Conservation (phyloP, 1,140 invertebrate species). For the Listronotus bonariensis region DNA sequence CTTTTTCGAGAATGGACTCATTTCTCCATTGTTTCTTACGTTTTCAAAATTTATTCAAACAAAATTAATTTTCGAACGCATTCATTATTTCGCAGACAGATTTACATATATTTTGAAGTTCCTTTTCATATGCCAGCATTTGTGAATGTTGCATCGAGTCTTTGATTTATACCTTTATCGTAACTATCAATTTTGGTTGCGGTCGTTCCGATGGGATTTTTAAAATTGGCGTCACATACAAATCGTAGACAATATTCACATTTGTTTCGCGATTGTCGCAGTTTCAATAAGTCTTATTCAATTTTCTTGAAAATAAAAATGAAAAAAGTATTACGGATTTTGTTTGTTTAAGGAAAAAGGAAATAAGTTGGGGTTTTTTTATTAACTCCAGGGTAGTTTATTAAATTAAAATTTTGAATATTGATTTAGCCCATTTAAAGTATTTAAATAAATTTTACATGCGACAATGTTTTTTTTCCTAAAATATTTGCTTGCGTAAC, state of each 20-base stretch:
- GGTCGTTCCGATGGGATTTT: neutral
- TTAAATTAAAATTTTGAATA: too few relatives aligned
- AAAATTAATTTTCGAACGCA: neutral
- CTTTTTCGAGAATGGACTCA: too few relatives aligned
- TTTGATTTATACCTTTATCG: slow-evolving; percentile 22
- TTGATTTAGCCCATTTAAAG: too few relatives aligned
- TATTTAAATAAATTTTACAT: too few relatives aligned
- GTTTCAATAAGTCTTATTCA: slow-evolving; percentile 14
- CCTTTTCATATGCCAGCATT: slow-evolving; percentile 10
- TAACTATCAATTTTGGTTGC: slow-evolving; percentile 21
- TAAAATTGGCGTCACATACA: slow-evolving; percentile 9
- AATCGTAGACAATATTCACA: neutral
- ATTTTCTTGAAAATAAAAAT: slow-evolving; percentile 4
- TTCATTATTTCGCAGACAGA: neutral
- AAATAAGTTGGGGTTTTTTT: too few relatives aligned
- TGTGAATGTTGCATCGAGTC: slow-evolving; percentile 18
- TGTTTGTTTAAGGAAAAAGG: slow-evolving; percentile 15
- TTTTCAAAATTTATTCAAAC: neutral
- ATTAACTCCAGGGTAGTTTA: too few relatives aligned
- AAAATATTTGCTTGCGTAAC: too few relatives aligned
- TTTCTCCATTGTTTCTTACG: too few relatives aligned
- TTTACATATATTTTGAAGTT: neutral
- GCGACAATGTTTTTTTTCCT: too few relatives aligned
- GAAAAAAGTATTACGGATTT: neutral
- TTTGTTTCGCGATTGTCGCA: neutral